Percentiles rank a stretch among this genome's conserved stretches.
These are phyloP conservation scores for Chlamydotis undulata DNA, from an alignment of 2,113 vertebrate species.

Conservation along the genomic window DNA sequence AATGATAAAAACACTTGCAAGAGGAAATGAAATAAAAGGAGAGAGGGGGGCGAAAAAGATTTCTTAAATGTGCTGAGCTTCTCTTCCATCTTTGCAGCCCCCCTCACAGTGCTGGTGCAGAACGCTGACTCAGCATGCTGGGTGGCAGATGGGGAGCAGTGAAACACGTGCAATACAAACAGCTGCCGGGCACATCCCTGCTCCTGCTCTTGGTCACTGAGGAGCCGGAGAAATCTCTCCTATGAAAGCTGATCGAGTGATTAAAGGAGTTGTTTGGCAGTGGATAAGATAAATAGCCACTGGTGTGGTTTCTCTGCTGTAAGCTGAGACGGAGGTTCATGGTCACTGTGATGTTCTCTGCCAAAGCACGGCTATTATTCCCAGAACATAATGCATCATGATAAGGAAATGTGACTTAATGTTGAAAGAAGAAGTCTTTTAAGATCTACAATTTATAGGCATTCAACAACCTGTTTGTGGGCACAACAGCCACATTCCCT, in stretches of 20 bases:
- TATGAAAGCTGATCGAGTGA: background rate
- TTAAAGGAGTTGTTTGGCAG: background rate
- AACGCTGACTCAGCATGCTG: background rate
- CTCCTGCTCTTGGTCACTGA: background rate
- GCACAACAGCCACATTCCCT: background rate
- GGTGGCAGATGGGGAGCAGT: background rate
- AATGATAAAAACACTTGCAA: background rate
- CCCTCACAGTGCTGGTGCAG: fast-evolving
- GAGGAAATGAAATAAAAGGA: background rate
- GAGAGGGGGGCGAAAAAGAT: too few species aligned
- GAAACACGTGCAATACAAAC: background rate
- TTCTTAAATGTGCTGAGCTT: background rate
- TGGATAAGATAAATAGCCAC: background rate
- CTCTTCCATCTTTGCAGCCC: background rate
- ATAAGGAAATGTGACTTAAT: background rate
- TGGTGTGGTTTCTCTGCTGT: background rate
- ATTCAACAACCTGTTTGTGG: background rate
- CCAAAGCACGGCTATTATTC: background rate
- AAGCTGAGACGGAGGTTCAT: background rate
- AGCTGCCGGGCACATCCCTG: background rate
- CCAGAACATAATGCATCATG: background rate
- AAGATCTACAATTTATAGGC: background rate
- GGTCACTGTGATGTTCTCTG: background rate
- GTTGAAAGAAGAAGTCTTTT: background rate
- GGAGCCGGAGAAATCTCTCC: background rate